Percentiles rank a stretch among this genome's conserved stretches.
Conservation (phyloP, 2,888 invertebrate genomes). For the Taphrorychus bicolor region DNA sequence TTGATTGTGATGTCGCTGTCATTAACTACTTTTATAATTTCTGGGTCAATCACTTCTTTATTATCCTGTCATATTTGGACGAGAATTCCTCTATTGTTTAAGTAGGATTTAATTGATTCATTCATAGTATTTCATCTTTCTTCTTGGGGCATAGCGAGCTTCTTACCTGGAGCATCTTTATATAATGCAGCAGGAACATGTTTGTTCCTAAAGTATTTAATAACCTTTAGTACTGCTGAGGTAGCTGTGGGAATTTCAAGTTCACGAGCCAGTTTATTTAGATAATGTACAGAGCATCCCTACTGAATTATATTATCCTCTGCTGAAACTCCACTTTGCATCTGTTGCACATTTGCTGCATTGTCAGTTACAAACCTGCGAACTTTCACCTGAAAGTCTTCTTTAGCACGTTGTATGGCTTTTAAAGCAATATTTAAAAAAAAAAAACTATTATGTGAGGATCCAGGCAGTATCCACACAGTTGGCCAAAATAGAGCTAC, state of each 20-base stretch:
- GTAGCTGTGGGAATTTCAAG: neutral
- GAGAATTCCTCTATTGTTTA: no score
- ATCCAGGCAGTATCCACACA: neutral
- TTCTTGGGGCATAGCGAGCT: conserved; percentile 15
- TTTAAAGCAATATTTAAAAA: conserved; percentile 1
- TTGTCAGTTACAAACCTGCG: conserved; percentile 33
- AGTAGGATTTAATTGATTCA: conserved; percentile 12
- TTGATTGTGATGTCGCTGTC: conserved; percentile 14
- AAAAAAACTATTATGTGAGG: conserved; percentile 17
- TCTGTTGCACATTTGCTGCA: conserved; percentile 29
- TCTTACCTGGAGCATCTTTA: conserved; percentile 9
- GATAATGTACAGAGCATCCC: conserved; percentile 11
- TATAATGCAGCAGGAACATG: conserved; percentile 16
- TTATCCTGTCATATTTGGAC: conserved; percentile 17
- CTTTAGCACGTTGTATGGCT: conserved; percentile 5
- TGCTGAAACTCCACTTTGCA: neutral
- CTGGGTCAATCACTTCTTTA: conserved; percentile 13
- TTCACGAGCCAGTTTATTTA: conserved; percentile 6
- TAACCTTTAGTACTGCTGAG: neutral
- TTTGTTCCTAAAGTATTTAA: conserved; percentile 18
- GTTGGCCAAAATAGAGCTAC: conserved; percentile 2
- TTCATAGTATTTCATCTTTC: conserved; percentile 17
- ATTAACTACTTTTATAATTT: conserved; percentile 14
- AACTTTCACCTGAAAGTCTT: conserved; percentile 26
- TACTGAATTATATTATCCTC: conserved; percentile 9